Percentiles rank a stretch among this genome's conserved stretches.
Conservation (phyloP, 2,113 vertebrate genomes). For the Colinus virginianus region DNA sequence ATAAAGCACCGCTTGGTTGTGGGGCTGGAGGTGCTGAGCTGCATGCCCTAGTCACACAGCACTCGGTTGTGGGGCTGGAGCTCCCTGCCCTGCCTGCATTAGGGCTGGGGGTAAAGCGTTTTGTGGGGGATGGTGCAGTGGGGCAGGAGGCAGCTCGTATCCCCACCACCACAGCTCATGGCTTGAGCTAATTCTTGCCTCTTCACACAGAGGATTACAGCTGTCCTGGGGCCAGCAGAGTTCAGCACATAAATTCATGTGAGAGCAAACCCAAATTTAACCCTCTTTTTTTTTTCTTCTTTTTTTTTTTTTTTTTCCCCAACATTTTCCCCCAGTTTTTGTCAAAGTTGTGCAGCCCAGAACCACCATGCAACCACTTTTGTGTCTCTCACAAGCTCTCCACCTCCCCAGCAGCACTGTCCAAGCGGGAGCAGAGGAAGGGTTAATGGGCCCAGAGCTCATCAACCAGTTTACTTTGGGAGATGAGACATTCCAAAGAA, state of each 20-base stretch:
- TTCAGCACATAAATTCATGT: neutral
- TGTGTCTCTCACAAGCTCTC: neutral
- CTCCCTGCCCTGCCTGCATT: neutral
- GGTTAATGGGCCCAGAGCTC: neutral
- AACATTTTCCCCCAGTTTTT: neutral
- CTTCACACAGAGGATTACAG: too few relatives aligned
- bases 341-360: neutral
- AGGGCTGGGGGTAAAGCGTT: neutral
- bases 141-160: neutral
- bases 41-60: neutral
- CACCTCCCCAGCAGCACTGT: neutral
- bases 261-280: neutral
- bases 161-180: neutral
- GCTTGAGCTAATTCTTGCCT: too few relatives aligned
- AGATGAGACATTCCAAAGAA: conserved; percentile 29
- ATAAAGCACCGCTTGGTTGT: neutral
- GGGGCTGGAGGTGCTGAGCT: neutral
- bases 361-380: neutral
- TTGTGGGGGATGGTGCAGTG: neutral
- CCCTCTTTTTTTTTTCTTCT: neutral
- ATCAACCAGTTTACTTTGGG: neutral
- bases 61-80: neutral
- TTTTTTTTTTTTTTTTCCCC: neutral
- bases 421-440: neutral
- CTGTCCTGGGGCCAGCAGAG: neutral